These are phyloP conservation scores for Clavelina lepadiformis DNA, from an alignment of 23 tunicate species.

Conservation along the genomic window DNA sequence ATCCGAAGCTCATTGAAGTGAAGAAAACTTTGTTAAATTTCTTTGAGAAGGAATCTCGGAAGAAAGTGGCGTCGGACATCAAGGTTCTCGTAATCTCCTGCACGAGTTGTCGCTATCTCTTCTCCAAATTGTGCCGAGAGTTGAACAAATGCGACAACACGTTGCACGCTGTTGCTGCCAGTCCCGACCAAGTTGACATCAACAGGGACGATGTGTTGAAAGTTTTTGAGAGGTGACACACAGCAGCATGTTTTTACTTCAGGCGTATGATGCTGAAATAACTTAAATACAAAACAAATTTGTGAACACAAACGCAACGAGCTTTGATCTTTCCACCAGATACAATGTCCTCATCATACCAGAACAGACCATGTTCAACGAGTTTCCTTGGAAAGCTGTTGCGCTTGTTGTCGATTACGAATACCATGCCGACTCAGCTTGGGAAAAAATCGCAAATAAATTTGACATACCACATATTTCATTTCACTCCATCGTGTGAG, in stretches of 20 bases:
- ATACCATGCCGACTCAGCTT: slow-evolving; percentile 13
- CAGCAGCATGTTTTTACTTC: too few relatives aligned
- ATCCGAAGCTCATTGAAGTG: slow-evolving; percentile 17
- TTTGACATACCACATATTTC: slow-evolving; percentile 10
- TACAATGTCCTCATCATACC: slow-evolving; percentile 23
- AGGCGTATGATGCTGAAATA: not conserved
- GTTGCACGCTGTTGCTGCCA: not conserved
- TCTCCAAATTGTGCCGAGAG: slow-evolving; percentile 16
- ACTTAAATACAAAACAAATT: too few relatives aligned
- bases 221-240: slow-evolving; percentile 4
- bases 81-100: slow-evolving; percentile 6
- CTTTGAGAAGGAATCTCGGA: slow-evolving; percentile 1
- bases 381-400: slow-evolving; percentile 40
- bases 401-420: slow-evolving; percentile 37
- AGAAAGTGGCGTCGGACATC: not conserved
- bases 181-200: slow-evolving; percentile 1
- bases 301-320: too few relatives aligned
- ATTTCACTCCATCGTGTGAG: slow-evolving; percentile 27
- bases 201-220: not conserved
- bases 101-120: slow-evolving; percentile 24
- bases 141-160: slow-evolving; percentile 5
- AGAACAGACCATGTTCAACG: slow-evolving; percentile 37
- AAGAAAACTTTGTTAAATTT: slow-evolving; percentile 1
- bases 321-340: slow-evolving; percentile 12
- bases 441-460: slow-evolving; percentile 8